Conservation (phyloP, 2,113 vertebrate genomes). For the Brevimyrus niger region DNA sequence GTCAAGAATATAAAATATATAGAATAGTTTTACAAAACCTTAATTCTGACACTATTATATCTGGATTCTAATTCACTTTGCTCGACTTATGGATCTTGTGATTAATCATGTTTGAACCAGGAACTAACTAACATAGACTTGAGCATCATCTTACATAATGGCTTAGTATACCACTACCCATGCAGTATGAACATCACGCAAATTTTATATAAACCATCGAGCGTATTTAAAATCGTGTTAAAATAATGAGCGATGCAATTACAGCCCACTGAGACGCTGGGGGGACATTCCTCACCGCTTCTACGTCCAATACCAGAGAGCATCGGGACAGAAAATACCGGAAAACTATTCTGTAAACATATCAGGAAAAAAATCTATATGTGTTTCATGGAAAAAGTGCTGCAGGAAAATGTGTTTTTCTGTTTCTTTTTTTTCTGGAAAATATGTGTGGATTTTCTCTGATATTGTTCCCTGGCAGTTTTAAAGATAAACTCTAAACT, state of each 20-base stretch:
- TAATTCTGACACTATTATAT: not conserved
- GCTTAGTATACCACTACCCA: not conserved
- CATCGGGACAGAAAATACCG: not conserved
- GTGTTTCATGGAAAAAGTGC: not conserved
- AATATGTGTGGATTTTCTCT: not conserved
- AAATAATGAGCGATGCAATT: not conserved
- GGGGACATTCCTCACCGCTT: not conserved
- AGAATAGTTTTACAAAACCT: not conserved
- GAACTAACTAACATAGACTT: not conserved
- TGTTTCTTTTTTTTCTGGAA: not conserved
- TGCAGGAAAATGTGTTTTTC: not conserved
- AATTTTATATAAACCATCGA: not conserved
- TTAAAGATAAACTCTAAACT: not conserved
- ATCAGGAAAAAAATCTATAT: not conserved
- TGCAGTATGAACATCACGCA: not conserved
- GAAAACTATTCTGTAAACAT: not conserved
- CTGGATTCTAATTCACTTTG: not conserved
- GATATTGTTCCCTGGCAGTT: not conserved
- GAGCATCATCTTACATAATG: not conserved
- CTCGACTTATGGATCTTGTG: not conserved
- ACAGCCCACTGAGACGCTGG: not conserved
- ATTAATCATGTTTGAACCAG: not conserved
- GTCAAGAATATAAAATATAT: not conserved
- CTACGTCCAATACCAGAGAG: not conserved
- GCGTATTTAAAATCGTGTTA: not conserved